A percentile compares a stretch with the other conserved stretches of the same genome.
Evolutionary conservation across 2,888 invertebrate genomes (phyloP).

Genomic region (Agriopis aurantiaria): DNA sequence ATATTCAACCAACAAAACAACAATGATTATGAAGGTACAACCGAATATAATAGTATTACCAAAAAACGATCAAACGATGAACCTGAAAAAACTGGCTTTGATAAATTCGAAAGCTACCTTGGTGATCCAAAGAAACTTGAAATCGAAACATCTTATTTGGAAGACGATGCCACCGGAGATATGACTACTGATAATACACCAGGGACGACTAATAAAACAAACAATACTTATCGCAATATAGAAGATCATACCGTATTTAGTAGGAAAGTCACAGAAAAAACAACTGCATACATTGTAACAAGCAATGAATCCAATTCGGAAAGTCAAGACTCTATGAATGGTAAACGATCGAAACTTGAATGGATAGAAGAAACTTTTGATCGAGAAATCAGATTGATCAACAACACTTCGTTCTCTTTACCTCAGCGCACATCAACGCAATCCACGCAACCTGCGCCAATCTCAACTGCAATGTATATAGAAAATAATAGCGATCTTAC

Average conservation of each 20-base stretch:
- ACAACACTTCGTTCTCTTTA: not conserved
- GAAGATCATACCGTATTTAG: conserved; percentile 26
- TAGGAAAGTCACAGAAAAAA: conserved; percentile 11
- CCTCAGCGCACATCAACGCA: not conserved
- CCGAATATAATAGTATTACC: conserved; percentile 26
- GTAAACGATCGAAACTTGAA: conserved; percentile 46
- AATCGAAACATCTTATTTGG: conserved; percentile 40
- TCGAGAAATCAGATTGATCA: conserved; percentile 48
- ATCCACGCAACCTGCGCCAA: not conserved
- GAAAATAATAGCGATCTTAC: conserved; percentile 54
- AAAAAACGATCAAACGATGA: conserved; percentile 42
- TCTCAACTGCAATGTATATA: conserved; percentile 21
- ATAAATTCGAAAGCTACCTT: conserved; percentile 37
- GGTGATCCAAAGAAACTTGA: conserved; percentile 45
- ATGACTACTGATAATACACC: not conserved
- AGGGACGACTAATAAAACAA: conserved; percentile 31
- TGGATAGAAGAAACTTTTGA: conserved; percentile 63
- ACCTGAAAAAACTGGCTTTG: conserved; percentile 46
- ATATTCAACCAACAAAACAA: conserved; percentile 22
- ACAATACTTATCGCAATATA: conserved; percentile 27
- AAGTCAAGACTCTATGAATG: conserved; percentile 15
- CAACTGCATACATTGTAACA: not conserved
- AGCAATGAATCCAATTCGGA: conserved; percentile 22
- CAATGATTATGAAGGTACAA: conserved; percentile 21
- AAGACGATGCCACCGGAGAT: conserved; percentile 42